phyloP scores from a whole-genome alignment of 2,888 invertebrate species.

The Mimachlamys varia region DNA sequence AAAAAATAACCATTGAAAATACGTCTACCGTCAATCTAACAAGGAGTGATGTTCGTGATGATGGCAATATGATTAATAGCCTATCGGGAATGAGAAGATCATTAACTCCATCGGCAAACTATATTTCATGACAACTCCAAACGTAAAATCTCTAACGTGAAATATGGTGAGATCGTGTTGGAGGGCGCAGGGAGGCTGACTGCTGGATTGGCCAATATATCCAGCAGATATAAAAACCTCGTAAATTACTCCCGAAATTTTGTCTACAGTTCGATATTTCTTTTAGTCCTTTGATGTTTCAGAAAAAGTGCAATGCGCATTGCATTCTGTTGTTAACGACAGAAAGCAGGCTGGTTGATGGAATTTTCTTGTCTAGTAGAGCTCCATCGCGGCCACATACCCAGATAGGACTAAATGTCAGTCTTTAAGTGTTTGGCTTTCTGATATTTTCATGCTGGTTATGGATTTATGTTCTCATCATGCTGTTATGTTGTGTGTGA shows the following conservation, averaged over 20 bases:
- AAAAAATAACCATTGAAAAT: background rate
- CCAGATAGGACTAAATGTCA: too few relatives aligned
- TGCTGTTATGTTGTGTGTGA: too few relatives aligned
- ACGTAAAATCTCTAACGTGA: background rate
- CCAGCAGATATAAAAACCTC: background rate
- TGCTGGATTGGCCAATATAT: background rate
- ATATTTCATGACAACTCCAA: background rate
- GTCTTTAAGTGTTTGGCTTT: too few relatives aligned
- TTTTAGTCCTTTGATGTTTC: too few relatives aligned
- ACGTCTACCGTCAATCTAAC: background rate
- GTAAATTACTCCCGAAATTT: background rate
- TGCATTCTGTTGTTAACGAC: too few relatives aligned
- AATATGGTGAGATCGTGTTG: background rate
- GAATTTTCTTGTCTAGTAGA: too few relatives aligned
- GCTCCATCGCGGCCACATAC: too few relatives aligned
- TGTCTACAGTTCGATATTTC: background rate
- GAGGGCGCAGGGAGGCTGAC: background rate
- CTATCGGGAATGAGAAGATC: background rate
- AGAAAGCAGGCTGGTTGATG: too few relatives aligned
- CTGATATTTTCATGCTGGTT: too few relatives aligned
- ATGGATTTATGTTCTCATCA: too few relatives aligned
- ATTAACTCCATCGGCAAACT: background rate
- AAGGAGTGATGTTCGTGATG: background rate
- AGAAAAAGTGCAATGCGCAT: too few relatives aligned
- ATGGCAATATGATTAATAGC: conserved; percentile 11